These are phyloP conservation scores for Carlito syrichta DNA, from an alignment of 2,113 vertebrate genomes.

Conservation along the genomic window DNA sequence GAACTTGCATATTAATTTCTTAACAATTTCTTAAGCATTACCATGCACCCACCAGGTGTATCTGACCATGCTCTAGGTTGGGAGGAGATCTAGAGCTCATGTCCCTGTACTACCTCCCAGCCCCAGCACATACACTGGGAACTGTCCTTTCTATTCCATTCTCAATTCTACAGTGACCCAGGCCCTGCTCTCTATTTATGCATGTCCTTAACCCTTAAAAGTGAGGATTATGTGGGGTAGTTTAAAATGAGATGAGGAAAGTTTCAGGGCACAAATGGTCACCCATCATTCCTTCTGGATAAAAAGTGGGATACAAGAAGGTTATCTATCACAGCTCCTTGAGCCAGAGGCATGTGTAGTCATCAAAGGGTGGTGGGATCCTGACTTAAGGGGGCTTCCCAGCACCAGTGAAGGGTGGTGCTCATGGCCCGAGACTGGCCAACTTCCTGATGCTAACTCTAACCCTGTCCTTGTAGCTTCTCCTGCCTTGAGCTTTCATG, in stretches of 20 bases:
- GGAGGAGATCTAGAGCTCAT: not conserved
- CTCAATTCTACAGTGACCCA: not conserved
- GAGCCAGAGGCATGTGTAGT: not conserved
- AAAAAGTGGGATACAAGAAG: not conserved
- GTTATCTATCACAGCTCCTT: not conserved
- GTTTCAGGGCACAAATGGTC: not conserved
- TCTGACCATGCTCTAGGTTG: not conserved
- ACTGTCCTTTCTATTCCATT: not conserved
- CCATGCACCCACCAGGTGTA: not conserved
- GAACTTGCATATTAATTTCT: not conserved
- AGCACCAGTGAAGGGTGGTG: accelerated
- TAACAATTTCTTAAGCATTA: not conserved
- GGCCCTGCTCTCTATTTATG: not conserved
- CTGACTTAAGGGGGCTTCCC: too few relatives aligned
- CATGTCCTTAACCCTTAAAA: not conserved
- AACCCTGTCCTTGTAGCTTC: not conserved
- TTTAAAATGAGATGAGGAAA: not conserved
- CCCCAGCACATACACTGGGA: not conserved
- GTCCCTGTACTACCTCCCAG: accelerated
- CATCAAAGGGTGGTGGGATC: too few relatives aligned
- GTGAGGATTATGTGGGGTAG: not conserved
- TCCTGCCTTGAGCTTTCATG: not conserved
- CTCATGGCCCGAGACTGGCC: not conserved
- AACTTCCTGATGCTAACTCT: not conserved
- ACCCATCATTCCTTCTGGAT: not conserved